Base-by-base conservation (phyloP, 1,140 invertebrate genomes). In the Cherax quadricarinatus region DNA sequence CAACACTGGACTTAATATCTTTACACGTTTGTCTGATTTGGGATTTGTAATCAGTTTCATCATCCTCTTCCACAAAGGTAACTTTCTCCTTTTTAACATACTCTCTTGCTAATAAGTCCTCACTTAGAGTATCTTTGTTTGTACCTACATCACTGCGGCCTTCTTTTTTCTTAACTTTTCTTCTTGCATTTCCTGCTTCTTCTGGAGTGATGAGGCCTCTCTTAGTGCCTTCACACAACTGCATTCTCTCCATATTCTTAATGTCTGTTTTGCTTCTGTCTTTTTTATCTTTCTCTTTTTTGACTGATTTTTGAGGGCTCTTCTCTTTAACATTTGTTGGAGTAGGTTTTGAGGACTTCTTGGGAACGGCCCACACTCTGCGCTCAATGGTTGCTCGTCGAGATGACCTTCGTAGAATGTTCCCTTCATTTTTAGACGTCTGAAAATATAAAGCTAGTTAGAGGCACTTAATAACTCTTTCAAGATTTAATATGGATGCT, bases 361-460 rank as follows among this genome's bases (percentile, higher is more conserved):
- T 86, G 6, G 89, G 89, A 24, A 81, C 57, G 14, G 84, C 84
- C 90, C 90, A 91, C 21, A 91, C 83, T 24, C 90, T 49, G 10
- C 90, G 24, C 78, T 91, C 90, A 53, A 91, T 91, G 60, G 90
- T 91, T 30, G 90, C 90, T 70, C 90, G 84, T 53, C 89, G 57
- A 16, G 90, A 91, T 24, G 90, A 91, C 49, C 90, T 80, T 51
- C 90, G 90, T 6, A 91, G n/a, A 30, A 53, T 60, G 49, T 53
- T 86, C 10, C 41, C 90, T 53, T 87, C 90, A 81, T 86, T 87
- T 51, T 87, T 86, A 53, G 53, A 49, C 62, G 16, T 53, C 83
- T 86, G 83, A 60, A 57, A 53, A 82, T 5, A 18, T 9, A 51
- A 5, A 83, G 16, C 70, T 21, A 70, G 6, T 70, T 70, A 70